phyloP scores from a whole-genome alignment of 1,140 invertebrate genomes.

The Neodiprion virginianus region DNA sequence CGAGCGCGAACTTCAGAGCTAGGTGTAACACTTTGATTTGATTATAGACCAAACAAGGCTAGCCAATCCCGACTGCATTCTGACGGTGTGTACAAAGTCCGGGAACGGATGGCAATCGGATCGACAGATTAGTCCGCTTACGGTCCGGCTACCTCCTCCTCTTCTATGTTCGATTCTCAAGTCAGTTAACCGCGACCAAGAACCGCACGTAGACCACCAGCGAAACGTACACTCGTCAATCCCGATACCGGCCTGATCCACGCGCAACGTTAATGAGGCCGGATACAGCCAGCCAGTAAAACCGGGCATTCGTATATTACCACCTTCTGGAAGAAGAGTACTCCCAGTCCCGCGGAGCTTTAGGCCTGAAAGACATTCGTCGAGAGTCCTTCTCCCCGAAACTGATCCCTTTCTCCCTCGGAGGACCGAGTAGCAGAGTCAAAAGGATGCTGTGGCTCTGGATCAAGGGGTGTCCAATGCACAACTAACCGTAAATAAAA shows the following conservation, averaged over 20 bases:
- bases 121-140: background rate
- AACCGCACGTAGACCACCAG: background rate
- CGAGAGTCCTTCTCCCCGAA: too few relatives aligned
- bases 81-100: background rate
- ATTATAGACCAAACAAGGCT: too few relatives aligned
- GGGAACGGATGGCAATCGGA: background rate
- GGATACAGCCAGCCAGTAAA: background rate
- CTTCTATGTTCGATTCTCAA: background rate
- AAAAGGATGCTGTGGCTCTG: too few relatives aligned
- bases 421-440: too few relatives aligned
- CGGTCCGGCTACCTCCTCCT: background rate
- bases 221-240: background rate
- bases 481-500: too few relatives aligned
- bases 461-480: too few relatives aligned
- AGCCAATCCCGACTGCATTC: background rate
- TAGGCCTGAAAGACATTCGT: too few relatives aligned
- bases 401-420: background rate
- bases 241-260: background rate
- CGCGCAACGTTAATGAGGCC: background rate
- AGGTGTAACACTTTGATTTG: too few relatives aligned
- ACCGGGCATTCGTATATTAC: background rate
- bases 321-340: background rate
- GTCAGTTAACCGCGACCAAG: slow-evolving; percentile 1
- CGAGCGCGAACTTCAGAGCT: too few relatives aligned
- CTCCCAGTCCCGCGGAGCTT: background rate